Base-by-base conservation (phyloP, 2,797 vertebrate species). In the Neopelma chrysocephalum region DNA sequence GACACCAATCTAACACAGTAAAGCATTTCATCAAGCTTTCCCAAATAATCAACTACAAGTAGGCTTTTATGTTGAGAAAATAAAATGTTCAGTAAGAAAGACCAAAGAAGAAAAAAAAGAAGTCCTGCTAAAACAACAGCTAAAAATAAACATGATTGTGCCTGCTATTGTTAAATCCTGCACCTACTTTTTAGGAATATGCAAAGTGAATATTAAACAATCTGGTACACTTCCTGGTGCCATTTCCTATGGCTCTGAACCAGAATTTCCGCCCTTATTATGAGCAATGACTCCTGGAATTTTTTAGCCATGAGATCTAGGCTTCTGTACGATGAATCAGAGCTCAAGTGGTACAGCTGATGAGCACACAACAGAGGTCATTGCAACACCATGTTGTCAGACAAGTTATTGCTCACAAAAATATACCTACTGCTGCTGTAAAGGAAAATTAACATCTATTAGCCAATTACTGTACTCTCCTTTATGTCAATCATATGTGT, bases 121-220 rank as follows among this genome's bases (percentile, higher is more conserved):
- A 68, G 31, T 23, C 17, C 22, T 82, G 27, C 26, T 76, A 53
- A 92, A 92, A 78, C 0, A 40, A 50, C 38, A 56, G 32, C 11
- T 75, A 60, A 94, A 94, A 89, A 81, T 43, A 91, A 86, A 54
- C 0, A 2, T 26, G 16, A 12, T 23, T 77, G 38, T 42, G 51
- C 27, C 38, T 56, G 31, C 76, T 76, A 21, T 56, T 76, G 48
- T 91, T 94, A 83, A 81, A 70, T 76, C 50, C 82, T 29, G 15
- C 36, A 75, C 16, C 48, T 69, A 94, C 82, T 93, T 95, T 97
- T 96, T 92, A 96, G 95, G 95, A 93, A 97, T 93, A 97, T 83
- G 76, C 53, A 81, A 96, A 94, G 65, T 56, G 51, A 93, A 66
- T 80, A 94, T 65, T 82, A 87, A 94, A 86, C 69, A 42, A 87